phyloP scores from a whole-genome alignment of 1,140 invertebrate species.

The Phymastichus coffea region DNA sequence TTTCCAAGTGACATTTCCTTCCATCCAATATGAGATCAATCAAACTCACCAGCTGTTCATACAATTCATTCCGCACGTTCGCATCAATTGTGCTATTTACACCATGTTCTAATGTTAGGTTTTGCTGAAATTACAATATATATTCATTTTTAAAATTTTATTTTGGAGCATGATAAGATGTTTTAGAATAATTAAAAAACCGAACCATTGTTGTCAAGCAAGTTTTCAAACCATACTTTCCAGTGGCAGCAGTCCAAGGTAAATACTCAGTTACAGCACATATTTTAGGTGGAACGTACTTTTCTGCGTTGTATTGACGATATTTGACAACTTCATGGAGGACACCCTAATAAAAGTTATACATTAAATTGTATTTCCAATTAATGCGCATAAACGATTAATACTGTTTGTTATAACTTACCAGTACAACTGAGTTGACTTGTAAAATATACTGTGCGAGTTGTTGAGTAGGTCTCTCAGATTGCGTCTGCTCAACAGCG shows the following conservation, averaged over 20 bases:
- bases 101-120: conserved; percentile 61
- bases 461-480: conserved; percentile 57
- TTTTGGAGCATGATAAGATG: neutral
- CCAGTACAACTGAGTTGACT: conserved; percentile 61
- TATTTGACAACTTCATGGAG: conserved; percentile 62
- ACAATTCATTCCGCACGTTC: conserved; percentile 60
- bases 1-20: conserved; percentile 70
- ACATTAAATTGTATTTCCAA: conserved; percentile 19
- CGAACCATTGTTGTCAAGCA: conserved; percentile 57
- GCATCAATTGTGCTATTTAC: conserved; percentile 58
- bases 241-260: conserved; percentile 66
- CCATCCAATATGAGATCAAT: conserved; percentile 79
- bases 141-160: conserved; percentile 1
- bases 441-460: conserved; percentile 59
- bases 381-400: too few relatives aligned
- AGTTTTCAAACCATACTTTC: conserved; percentile 58
- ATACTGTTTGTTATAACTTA: conserved; percentile 34
- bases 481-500: conserved; percentile 58
- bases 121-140: conserved; percentile 48
- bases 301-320: conserved; percentile 59
- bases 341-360: conserved; percentile 47
- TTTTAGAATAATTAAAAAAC: neutral
- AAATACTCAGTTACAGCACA: conserved; percentile 59
- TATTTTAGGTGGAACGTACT: conserved; percentile 52
- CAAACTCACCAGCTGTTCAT: conserved; percentile 70